Base-by-base conservation (phyloP, 2,113 vertebrate genomes). In the Nothobranchius furzeri region DNA sequence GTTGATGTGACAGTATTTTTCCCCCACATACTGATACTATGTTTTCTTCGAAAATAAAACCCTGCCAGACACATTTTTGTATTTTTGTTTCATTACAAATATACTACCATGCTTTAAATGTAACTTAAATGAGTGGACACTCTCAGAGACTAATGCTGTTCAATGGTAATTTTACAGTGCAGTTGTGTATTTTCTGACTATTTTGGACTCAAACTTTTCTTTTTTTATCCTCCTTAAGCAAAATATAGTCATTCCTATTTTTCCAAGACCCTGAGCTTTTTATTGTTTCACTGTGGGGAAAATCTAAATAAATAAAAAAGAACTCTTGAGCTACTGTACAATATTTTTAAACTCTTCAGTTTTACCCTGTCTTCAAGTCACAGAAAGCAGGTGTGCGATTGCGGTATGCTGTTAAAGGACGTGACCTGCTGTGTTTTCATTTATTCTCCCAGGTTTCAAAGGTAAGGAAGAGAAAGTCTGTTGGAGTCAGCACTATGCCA, bases 191-290 rank as follows among this genome's bases (percentile, higher is more conserved):
- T 40, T 9, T 17, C n/a, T 20, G 3, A 30, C 30, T 9, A 54
- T 9, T 7, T 63, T 43, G 4, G 58, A 40, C 12, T 68, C 47
- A 37, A 14, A 15, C 9, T 45, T 45, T 45, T 45, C 3, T 45
- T 45, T 11, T 3, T 12, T 45, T 12, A 45, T 45, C 11, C 25
- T 24, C 46, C 25, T 64, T 60, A 40, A 64, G 49, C 61, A 48
- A 60, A 14, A 24, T 25, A 9, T 57, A 24, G 9, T 24, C 8
- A 4, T 25, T 53, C 55, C 30, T 30, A 30, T 30, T 55, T 59
- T 52, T 60, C 40, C 43, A 69, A 62, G 40, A 64, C 37, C 61
- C 17, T n/a, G 36, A 36, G 49, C 50, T 52, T 56, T 25, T 72
- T 36, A 62, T 63, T 13, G 37, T 42, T 24, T 63, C 30, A 20